Percentiles rank a stretch among this genome's conserved stretches.
Conservation (phyloP, 1,140 invertebrate genomes). For the Frieseomelitta varia region DNA sequence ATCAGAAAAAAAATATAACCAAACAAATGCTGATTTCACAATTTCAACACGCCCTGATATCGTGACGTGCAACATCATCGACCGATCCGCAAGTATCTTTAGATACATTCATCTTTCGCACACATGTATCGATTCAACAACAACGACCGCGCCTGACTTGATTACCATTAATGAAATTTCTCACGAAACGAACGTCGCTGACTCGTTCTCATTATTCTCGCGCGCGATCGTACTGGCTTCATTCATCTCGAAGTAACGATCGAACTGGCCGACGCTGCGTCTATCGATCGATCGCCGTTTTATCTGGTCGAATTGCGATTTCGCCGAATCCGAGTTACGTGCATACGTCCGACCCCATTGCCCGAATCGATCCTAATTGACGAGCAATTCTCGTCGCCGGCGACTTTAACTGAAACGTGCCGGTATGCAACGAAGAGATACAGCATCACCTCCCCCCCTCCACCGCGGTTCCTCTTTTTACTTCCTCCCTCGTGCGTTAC, state of each 20-base stretch:
- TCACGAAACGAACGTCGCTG: neutral
- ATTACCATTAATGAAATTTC: neutral
- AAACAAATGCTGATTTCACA: no score
- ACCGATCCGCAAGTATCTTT: neutral
- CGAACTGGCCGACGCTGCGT: neutral
- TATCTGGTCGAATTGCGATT: constrained; percentile 35
- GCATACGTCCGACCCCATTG: constrained; percentile 4
- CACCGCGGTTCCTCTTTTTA: constrained; percentile 48
- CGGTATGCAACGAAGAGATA: constrained; percentile 47
- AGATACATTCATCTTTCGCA: neutral
- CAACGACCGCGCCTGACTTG: neutral
- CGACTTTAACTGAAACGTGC: constrained; percentile 36
- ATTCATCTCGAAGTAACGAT: neutral
- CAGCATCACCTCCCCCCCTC: constrained; percentile 19
- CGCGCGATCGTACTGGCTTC: neutral
- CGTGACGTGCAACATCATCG: neutral
- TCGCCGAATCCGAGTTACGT: constrained; percentile 14
- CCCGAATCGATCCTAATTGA: constrained; percentile 36
- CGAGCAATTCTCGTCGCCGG: constrained; percentile 19
- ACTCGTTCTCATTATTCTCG: neutral
- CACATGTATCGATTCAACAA: neutral
- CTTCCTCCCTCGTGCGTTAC: constrained; percentile 55
- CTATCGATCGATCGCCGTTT: neutral
- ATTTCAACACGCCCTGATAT: no score
- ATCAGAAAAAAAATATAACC: no score